These are phyloP conservation scores for Theonella swinhoei DNA, from an alignment of 37 sponge, comb jelly and placozoan species.

Conservation along the genomic window DNA sequence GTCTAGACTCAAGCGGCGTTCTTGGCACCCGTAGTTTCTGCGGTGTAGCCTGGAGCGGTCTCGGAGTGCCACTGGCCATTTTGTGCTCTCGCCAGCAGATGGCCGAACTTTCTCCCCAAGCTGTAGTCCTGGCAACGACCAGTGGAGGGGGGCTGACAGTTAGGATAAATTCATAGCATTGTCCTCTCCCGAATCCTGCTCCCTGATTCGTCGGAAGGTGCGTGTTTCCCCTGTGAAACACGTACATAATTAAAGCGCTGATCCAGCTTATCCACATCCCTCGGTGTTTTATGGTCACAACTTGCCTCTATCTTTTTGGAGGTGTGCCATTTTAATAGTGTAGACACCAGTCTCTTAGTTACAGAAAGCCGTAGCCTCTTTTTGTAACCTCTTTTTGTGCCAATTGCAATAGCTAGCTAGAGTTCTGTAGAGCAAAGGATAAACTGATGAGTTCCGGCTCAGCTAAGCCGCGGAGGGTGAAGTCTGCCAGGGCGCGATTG, in stretches of 20 bases:
- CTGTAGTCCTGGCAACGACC: not conserved
- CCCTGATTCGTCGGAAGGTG: constrained; percentile 11
- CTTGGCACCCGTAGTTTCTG: constrained; percentile 26
- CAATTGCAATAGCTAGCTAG: too few species aligned
- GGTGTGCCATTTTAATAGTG: too few species aligned
- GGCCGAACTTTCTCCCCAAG: too few species aligned
- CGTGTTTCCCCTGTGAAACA: constrained; percentile 19
- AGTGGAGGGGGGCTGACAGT: not conserved
- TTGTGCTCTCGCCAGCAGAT: too few species aligned
- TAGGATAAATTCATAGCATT: not conserved
- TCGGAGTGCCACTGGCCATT: too few species aligned
- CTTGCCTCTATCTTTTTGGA: too few species aligned
- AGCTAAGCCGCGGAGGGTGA: constrained; percentile 4
- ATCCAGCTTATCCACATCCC: too few species aligned
- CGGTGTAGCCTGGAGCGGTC: not conserved
- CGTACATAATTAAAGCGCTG: too few species aligned
- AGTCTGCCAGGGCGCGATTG: constrained; percentile 67
- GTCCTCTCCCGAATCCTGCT: not conserved
- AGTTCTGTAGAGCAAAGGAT: not conserved
- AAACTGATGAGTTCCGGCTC: not conserved
- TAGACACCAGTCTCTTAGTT: too few species aligned
- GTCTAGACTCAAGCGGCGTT: constrained; percentile 62
- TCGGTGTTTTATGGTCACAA: too few species aligned
- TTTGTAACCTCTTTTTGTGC: too few species aligned
- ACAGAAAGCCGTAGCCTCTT: too few species aligned